Evolutionary conservation across 2,888 invertebrate genomes (phyloP).

Genomic region (Drymonia ruficornis): DNA sequence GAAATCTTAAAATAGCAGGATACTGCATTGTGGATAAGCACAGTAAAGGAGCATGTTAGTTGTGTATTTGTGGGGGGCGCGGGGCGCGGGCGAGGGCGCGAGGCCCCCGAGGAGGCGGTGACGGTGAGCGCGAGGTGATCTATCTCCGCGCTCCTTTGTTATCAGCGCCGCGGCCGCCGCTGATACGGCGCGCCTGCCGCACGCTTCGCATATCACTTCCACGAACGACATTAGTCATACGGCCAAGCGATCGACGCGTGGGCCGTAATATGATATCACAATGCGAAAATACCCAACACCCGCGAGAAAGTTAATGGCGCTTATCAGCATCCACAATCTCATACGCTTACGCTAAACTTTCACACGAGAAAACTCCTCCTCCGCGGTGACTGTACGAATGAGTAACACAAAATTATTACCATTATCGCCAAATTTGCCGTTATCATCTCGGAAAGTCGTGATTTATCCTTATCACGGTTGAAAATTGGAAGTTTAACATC

Average conservation of each 20-base stretch:
- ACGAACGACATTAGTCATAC: constrained; percentile 84
- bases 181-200: constrained; percentile 70
- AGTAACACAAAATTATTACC: constrained; percentile 83
- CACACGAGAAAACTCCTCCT: constrained; percentile 79
- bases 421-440: constrained; percentile 92
- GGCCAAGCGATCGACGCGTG: constrained; percentile 80
- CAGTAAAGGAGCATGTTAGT: constrained; percentile 46
- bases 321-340: constrained; percentile 85
- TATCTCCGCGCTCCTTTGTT: constrained; percentile 74
- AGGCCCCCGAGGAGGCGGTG: constrained; percentile 39
- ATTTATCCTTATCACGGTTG: constrained; percentile 89
- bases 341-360: constrained; percentile 82
- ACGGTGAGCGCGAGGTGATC: constrained; percentile 44
- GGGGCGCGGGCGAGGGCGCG: constrained; percentile 35
- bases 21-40: constrained; percentile 59
- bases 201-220: constrained; percentile 79
- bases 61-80: constrained; percentile 45
- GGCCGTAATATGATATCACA: constrained; percentile 86
- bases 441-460: constrained; percentile 88
- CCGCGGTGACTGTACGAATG: constrained; percentile 47
- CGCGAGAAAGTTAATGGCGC: constrained; percentile 86
- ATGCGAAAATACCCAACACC: constrained; percentile 85
- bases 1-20: constrained; percentile 79
- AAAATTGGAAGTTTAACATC: constrained; percentile 91
- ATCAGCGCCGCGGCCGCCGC: constrained; percentile 71